A percentile compares a stretch with the other conserved stretches of the same genome.
These are phyloP conservation scores for Zophobas atratus DNA, from an alignment of 1,140 invertebrate species.

Conservation along the genomic window DNA sequence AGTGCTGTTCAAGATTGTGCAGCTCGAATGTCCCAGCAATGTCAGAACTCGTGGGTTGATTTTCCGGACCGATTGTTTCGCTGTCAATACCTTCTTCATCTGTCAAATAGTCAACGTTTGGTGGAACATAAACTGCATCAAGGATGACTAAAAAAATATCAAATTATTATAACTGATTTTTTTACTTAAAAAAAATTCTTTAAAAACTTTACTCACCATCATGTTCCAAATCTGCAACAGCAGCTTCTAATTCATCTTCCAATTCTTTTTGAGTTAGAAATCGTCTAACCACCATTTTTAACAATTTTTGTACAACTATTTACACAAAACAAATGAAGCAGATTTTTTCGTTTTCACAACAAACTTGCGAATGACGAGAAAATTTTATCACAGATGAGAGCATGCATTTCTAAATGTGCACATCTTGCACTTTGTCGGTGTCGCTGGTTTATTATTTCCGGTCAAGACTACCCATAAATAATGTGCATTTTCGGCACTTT, in stretches of 20 bases:
- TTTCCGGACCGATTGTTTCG: constrained; percentile 14
- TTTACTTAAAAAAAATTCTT: constrained; percentile 2
- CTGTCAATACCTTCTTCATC: constrained; percentile 50
- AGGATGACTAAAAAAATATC: constrained; percentile 30
- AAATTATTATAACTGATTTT: constrained; percentile 7
- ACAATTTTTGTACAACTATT: background rate
- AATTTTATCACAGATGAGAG: too few species aligned
- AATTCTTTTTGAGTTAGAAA: constrained; percentile 48
- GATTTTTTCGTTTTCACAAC: too few species aligned
- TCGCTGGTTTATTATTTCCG: too few species aligned
- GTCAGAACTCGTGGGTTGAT: background rate
- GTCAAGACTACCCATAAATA: too few species aligned
- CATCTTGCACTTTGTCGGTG: too few species aligned
- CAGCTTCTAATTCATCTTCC: constrained; percentile 47
- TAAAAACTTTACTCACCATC: constrained; percentile 19
- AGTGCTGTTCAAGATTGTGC: constrained; percentile 10
- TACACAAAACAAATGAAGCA: too few species aligned
- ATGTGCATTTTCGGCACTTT: too few species aligned
- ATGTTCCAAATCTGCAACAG: constrained; percentile 39
- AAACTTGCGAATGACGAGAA: too few species aligned
- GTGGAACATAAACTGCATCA: constrained; percentile 48
- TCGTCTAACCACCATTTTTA: background rate
- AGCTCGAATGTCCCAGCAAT: constrained; percentile 9
- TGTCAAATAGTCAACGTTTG: constrained; percentile 50
- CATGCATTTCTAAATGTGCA: too few species aligned